These are phyloP conservation scores for Hemicrepidius hirtus DNA, from an alignment of 2,888 invertebrate species.

Conservation along the genomic window DNA sequence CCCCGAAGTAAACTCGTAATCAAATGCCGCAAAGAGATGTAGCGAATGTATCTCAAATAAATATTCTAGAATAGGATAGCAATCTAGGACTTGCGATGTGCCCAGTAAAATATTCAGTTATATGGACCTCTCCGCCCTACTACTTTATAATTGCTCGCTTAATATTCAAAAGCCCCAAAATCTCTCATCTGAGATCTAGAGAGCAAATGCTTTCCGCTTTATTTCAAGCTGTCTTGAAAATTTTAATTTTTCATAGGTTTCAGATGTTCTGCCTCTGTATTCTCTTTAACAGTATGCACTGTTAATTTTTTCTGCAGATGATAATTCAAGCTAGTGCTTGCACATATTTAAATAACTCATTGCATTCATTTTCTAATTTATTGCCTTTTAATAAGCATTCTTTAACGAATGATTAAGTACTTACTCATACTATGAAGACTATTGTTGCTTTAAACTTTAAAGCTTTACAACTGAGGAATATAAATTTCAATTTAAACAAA, in stretches of 20 bases:
- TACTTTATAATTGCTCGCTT: slow-evolving; percentile 50
- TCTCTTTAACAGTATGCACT: no score
- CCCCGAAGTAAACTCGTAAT: no score
- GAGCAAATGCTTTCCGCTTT: slow-evolving; percentile 48
- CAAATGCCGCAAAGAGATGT: background rate
- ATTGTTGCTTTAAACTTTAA: no score
- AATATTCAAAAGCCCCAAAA: slow-evolving; percentile 53
- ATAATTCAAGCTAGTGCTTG: no score
- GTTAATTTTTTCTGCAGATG: no score
- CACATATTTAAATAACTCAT: no score
- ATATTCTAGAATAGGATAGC: slow-evolving; percentile 32
- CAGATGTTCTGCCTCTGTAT: slow-evolving; percentile 45
- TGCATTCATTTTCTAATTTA: no score
- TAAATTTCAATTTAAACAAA: no score
- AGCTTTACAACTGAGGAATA: no score
- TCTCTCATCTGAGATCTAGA: slow-evolving; percentile 49
- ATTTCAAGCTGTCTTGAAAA: slow-evolving; percentile 38
- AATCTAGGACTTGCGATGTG: slow-evolving; percentile 33
- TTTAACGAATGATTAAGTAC: no score
- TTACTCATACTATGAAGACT: no score
- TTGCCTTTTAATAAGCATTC: no score
- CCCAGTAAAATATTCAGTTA: slow-evolving; percentile 44
- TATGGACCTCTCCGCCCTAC: slow-evolving; percentile 41
- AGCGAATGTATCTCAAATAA: slow-evolving; percentile 9
- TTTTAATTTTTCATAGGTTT: slow-evolving; percentile 50